These are phyloP conservation scores for Fabriciana adippe DNA, from an alignment of 2,888 invertebrate species.

Conservation along the genomic window DNA sequence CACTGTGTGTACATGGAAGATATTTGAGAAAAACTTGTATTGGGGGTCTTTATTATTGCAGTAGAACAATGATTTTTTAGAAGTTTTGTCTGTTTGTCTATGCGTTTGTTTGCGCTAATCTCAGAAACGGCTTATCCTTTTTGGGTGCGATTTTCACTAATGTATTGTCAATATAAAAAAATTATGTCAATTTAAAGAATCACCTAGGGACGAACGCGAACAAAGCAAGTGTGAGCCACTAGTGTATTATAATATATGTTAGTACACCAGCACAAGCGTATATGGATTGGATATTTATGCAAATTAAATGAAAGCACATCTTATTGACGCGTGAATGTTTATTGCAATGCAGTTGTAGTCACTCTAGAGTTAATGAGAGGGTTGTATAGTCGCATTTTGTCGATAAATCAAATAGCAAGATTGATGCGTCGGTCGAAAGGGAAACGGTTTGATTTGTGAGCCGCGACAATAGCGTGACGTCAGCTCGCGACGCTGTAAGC, in stretches of 20 bases:
- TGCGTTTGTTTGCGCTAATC: too few species aligned
- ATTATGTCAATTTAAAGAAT: too few species aligned
- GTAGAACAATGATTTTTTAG: too few species aligned
- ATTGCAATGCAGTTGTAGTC: constrained; percentile 18
- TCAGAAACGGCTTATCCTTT: too few species aligned
- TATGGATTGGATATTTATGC: not conserved
- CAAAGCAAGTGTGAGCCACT: too few species aligned
- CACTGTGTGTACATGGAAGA: too few species aligned
- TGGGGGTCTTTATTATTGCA: too few species aligned
- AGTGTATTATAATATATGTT: not conserved
- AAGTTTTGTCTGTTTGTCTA: too few species aligned
- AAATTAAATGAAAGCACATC: not conserved
- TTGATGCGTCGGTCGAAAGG: constrained; percentile 65
- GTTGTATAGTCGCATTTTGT: constrained; percentile 55
- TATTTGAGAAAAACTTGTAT: too few species aligned
- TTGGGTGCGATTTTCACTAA: too few species aligned
- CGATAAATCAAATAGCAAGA: constrained; percentile 71
- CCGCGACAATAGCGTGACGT: constrained; percentile 66
- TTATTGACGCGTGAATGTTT: not conserved
- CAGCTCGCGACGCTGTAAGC: constrained; percentile 41
- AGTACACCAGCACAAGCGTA: not conserved
- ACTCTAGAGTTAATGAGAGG: constrained; percentile 56
- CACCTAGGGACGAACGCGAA: too few species aligned
- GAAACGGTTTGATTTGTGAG: constrained; percentile 69
- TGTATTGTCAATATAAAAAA: too few species aligned